Evolutionary conservation across 2,888 invertebrate genomes (phyloP), one percentile per base, ranked within the genome.

Genomic region (Homarus gammarus): DNA sequence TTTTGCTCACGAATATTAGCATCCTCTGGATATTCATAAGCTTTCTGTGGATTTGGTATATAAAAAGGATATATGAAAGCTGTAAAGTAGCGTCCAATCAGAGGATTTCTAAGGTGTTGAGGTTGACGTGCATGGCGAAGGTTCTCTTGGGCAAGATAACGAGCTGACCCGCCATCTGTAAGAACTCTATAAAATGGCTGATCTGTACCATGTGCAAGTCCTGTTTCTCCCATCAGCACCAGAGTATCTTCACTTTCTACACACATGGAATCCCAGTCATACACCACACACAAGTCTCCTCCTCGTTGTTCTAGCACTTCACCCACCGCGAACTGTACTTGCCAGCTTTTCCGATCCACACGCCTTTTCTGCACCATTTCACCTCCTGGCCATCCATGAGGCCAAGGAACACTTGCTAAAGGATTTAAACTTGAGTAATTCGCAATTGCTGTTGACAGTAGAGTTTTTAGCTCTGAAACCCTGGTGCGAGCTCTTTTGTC

Each of bases 181-280:
- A 91, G 77, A 49, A 91, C 90, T 5, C 88, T 64, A 81, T 91
- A 91, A 36, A 91, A 91, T 22, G 90, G 90, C 70, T 91, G 90
- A 75, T 91, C 90, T 27, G 88, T 91, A 61, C 90, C 90, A 73
- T 88, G 84, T 2, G 87, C 44, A 31, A 91, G 70, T 40, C 85
- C 82, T 36, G 87, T 84, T 64, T 91, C 90, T 12, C 90, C 90
- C 90, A 91, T 91, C 72, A 91, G 75, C 75, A 85, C 81, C n/a
- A 91, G 38, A 10, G 90, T 91, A 56, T 91, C 90, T 22, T 91
- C 90, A 83, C 88, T 91, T 61, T 91, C 90, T 12, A 91, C 90
- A 77, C 90, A 91, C 72, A 91, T 91, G 12, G 88, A 91, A 36
- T 91, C 90, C 90, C 90, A 91, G 75, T 91, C 90, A 70, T 91